Base-by-base conservation (phyloP, 92 coral and sea anemone species). In the Anthopleura xanthogrammica region DNA sequence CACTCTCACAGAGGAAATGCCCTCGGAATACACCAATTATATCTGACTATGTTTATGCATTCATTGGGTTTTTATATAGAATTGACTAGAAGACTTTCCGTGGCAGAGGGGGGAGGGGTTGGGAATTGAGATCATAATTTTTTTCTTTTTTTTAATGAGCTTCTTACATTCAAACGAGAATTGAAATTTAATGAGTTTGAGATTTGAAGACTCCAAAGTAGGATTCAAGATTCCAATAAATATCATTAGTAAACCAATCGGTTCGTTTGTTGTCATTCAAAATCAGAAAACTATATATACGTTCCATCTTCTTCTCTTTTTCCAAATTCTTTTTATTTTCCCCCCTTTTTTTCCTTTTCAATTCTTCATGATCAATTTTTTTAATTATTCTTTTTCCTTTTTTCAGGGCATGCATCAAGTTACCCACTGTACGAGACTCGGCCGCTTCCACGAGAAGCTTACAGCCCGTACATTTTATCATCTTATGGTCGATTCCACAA, bases 401-500 rank as follows among this genome's bases (percentile, higher is more conserved):
- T 74, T 83, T 52, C 62, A 92, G 95, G 82, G 36, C 74, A 23
- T 14, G 14, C 41, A 68, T 23, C 74, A 68, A 23, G 74, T 83
- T 81, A 42, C 52, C 81, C 83, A 46, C 85, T 81, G 46, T 83
- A 82, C 80, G 79, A 87, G 7, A 85, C 91, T 20, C 83, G 77
- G 52, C 77, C 76, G 24, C 39, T 86, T 23, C 24, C 83, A 55
- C 85, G 82, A 14, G 84, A 81, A 54, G 84, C 80, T 16, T 93
- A 86, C 86, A 86, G 77, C 74, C 92, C 92, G 29, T 86, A 83
- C 57, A 64, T 93, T 20, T 42, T 85, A 11, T 77, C 89, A 22
- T 92, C 94, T 40, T 93, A 29, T 41, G 70, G 82, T 39, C 85
- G 86, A 16, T 65, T 82, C 36, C 85, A 90, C 22, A 77, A 86